Conservation (phyloP, 2,888 invertebrate species). For the Oxytorus armatus region DNA sequence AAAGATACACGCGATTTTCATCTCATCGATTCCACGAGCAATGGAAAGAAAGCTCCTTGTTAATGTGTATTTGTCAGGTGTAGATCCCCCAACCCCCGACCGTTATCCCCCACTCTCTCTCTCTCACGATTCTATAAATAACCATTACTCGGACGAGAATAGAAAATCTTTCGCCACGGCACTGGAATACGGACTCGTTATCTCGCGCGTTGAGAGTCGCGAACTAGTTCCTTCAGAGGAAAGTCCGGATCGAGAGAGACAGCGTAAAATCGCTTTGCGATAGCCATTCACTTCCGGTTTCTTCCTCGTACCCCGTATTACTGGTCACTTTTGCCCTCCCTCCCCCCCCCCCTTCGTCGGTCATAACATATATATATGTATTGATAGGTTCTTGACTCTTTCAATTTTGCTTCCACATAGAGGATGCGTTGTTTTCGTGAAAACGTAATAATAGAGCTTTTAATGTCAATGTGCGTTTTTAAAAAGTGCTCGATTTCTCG, state of each 20-base stretch:
- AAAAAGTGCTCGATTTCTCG: too few species aligned
- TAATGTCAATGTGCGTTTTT: too few species aligned
- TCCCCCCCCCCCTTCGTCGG: too few species aligned
- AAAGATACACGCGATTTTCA: constrained; percentile 65
- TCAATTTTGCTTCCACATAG: too few species aligned
- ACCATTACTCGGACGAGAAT: constrained; percentile 77
- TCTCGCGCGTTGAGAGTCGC: constrained; percentile 36
- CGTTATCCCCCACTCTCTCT: constrained; percentile 66
- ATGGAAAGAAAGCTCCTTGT: constrained; percentile 68
- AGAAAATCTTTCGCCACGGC: constrained; percentile 76
- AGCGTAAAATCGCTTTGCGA: constrained; percentile 46
- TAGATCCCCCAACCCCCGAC: constrained; percentile 64
- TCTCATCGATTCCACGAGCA: constrained; percentile 59
- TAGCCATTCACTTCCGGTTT: constrained; percentile 58
- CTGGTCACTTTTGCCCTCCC: too few species aligned
- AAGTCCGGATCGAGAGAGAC: constrained; percentile 52
- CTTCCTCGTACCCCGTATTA: constrained; percentile 6
- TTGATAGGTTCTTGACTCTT: not conserved
- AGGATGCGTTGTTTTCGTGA: too few species aligned
- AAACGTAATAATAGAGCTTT: too few species aligned
- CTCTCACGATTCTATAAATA: constrained; percentile 79
- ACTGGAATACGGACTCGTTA: constrained; percentile 18
- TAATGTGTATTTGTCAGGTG: constrained; percentile 36
- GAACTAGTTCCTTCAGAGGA: constrained; percentile 54
- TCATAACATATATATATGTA: not conserved